phyloP scores from a whole-genome alignment of 2,888 invertebrate species.

The Cryptus viduatorius region DNA sequence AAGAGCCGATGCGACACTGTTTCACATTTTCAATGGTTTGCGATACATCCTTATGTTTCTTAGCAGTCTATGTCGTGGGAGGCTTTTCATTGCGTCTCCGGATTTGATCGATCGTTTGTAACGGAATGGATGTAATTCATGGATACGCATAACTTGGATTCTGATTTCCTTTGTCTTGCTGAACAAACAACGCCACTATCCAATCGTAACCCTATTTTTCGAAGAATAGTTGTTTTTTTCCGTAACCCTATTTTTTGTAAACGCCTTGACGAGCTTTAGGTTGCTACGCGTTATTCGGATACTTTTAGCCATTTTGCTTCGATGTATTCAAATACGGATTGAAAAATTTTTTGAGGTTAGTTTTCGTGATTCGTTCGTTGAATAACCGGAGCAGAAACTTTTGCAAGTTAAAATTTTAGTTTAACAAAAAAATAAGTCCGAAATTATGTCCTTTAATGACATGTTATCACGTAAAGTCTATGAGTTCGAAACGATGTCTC shows the following conservation, averaged over 20 bases:
- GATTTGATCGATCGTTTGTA: conserved; percentile 60
- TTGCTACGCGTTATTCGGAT: background rate
- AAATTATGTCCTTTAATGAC: background rate
- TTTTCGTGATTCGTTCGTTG: background rate
- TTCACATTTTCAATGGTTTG: too few relatives aligned
- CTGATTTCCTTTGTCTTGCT: conserved; percentile 15
- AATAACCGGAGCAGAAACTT: too few relatives aligned
- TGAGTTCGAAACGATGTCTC: background rate
- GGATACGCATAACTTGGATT: conserved; percentile 29
- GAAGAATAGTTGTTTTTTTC: background rate
- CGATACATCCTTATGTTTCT: too few relatives aligned
- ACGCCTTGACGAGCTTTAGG: too few relatives aligned
- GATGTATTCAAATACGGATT: background rate
- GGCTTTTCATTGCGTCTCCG: conserved; percentile 28
- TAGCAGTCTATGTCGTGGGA: conserved; percentile 22
- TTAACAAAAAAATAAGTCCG: too few relatives aligned
- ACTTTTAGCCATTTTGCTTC: background rate
- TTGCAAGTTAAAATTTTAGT: too few relatives aligned
- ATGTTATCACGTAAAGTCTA: background rate
- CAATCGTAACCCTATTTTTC: conserved; percentile 6
- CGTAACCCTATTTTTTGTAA: background rate
- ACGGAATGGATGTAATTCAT: conserved; percentile 54
- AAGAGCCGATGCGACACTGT: too few relatives aligned
- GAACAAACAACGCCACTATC: conserved; percentile 1
- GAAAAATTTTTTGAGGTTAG: background rate